Base-by-base conservation (phyloP, 2,113 vertebrate genomes). In the Sander lucioperca region DNA sequence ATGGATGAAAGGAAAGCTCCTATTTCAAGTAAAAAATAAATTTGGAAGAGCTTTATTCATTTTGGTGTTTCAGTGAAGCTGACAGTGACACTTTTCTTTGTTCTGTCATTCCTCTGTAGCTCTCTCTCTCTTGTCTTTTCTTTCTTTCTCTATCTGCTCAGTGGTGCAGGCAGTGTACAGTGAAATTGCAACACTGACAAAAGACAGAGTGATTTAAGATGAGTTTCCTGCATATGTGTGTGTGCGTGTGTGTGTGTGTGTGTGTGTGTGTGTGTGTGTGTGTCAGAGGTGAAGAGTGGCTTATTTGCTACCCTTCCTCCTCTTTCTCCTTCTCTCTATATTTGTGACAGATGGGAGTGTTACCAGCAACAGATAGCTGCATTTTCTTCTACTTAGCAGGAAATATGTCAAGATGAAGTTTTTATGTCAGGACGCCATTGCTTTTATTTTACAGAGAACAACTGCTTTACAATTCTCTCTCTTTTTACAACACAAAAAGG, bases 161-260 rank as follows among this genome's bases (percentile, higher is more conserved):
- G 33, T 43, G 81, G 69, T 83, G 83, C 88, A 85, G 43, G 45
- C 57, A 73, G 61, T 74, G 69, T 83, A 76, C 83, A 76, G 65
- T 65, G 77, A 89, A 88, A 89, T 83, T 79, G 88, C 88, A 90
- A 88, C 79, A 77, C 79, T 77, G 84, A 79, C 82, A 87, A 83
- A 88, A 72, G 63, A 66, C 27, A n/a, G 4, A 56, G 51, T 71
- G 59, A 54, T 63, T 81, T 39, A 61, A 74, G 76, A 88, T 72
- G 80, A 82, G 57, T 82, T 82, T 63, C 74, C 54, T 69, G 25
- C n/a, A 11, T 70, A 57, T 82, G 73, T 59, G 56, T 62, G 10
- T 50, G 76, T 57, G 19, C 48, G 65, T 81, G 71, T 75, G 50
- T 64, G 73, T 67, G 58, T 69, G 71, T 73, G 62, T 43, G 51